Percentiles rank a stretch among this genome's conserved stretches.
These are phyloP conservation scores for Gari tellinella DNA, from an alignment of 2,888 invertebrate genomes.

Conservation along the genomic window DNA sequence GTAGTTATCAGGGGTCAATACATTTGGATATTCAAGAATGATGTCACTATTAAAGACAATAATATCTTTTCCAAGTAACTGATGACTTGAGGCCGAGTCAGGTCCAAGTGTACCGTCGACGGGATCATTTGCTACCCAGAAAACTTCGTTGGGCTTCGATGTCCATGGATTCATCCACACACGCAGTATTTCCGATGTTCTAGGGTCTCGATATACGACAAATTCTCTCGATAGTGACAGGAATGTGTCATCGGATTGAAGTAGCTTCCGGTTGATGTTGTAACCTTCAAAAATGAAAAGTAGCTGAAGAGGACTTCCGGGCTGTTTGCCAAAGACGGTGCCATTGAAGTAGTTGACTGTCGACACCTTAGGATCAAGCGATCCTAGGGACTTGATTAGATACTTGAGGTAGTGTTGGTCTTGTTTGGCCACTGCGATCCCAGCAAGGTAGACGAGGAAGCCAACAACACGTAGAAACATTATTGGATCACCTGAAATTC, in stretches of 20 bases:
- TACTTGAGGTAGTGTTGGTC: constrained; percentile 38
- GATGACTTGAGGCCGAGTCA: constrained; percentile 25
- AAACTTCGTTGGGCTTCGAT: constrained; percentile 57
- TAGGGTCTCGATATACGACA: constrained; percentile 58
- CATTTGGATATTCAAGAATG: constrained; percentile 62
- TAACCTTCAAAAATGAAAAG: constrained; percentile 66
- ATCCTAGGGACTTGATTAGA: constrained; percentile 47
- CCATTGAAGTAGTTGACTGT: constrained; percentile 59
- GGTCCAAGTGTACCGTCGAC: constrained; percentile 46
- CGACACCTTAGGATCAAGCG: constrained; percentile 31
- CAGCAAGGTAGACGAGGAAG: no score
- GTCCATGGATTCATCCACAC: constrained; percentile 60
- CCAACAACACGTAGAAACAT: no score
- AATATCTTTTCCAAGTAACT: constrained; percentile 8
- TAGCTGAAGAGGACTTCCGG: constrained; percentile 32
- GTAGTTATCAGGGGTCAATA: constrained; percentile 51
- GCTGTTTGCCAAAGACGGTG: constrained; percentile 50
- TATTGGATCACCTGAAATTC: no score
- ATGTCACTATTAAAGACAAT: constrained; percentile 53
- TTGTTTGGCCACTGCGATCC: no score
- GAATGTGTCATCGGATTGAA: constrained; percentile 50
- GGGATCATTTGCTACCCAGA: constrained; percentile 63
- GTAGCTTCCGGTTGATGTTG: constrained; percentile 59
- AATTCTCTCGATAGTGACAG: constrained; percentile 61
- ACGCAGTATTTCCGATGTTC: constrained; percentile 51